These are phyloP conservation scores for Chymomyza fuscimana DNA, from an alignment of 2,888 invertebrate species.

Conservation along the genomic window DNA sequence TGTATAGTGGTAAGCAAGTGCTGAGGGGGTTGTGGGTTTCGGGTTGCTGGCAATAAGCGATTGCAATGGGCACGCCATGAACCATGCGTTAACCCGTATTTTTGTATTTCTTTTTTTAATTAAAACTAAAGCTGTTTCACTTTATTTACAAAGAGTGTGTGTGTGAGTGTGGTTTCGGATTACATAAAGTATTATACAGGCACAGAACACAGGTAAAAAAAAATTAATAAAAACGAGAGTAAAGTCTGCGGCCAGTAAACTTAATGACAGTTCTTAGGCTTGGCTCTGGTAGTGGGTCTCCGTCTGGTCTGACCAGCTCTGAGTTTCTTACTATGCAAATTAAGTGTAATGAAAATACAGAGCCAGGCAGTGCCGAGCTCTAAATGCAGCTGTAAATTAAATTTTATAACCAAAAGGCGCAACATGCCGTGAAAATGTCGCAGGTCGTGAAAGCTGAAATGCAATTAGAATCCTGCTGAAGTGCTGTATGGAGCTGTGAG, in stretches of 20 bases:
- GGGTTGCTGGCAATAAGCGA: constrained; percentile 3
- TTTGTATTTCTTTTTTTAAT: constrained; percentile 51
- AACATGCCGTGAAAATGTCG: constrained; percentile 49
- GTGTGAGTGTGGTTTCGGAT: constrained; percentile 3
- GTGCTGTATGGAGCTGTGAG: not conserved
- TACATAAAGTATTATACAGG: not conserved
- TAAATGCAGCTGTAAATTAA: constrained; percentile 33
- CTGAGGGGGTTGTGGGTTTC: not conserved
- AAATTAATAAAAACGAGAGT: constrained; percentile 25
- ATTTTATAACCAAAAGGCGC: constrained; percentile 53
- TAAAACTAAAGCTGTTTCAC: constrained; percentile 54
- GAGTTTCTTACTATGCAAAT: constrained; percentile 45
- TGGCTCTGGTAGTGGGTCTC: not conserved
- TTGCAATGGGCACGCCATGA: constrained; percentile 1
- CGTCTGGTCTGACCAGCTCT: constrained; percentile 28
- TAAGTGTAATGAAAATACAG: constrained; percentile 50
- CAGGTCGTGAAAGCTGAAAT: constrained; percentile 28
- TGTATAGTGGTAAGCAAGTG: not conserved
- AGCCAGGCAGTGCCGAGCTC: not conserved
- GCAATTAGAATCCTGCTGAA: constrained; percentile 46
- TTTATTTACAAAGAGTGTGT: constrained; percentile 31
- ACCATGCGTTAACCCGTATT: constrained; percentile 55
- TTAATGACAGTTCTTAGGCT: constrained; percentile 55
- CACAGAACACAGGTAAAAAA: not conserved
- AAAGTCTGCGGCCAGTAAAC: constrained; percentile 34